These are phyloP conservation scores for Plutomurus gul DNA, from an alignment of 1,140 invertebrate genomes.

Conservation along the genomic window DNA sequence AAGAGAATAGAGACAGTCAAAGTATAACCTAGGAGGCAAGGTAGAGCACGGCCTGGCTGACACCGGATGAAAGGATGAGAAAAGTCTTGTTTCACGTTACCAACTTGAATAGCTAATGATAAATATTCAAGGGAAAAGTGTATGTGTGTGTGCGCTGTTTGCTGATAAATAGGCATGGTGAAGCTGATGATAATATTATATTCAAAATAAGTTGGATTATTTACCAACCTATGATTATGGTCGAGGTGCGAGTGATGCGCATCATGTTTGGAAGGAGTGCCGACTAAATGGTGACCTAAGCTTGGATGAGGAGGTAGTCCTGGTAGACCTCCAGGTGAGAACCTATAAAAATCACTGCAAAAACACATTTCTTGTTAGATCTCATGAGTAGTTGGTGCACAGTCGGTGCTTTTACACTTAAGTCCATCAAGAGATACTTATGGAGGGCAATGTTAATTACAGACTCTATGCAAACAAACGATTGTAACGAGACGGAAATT, in stretches of 20 bases:
- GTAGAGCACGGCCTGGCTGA: not conserved
- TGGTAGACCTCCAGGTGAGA: conserved; percentile 72
- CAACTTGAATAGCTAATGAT: conserved; percentile 1
- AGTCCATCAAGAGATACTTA: not conserved
- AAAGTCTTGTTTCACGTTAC: conserved; percentile 4
- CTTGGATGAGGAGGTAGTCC: conserved; percentile 47
- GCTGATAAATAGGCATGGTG: not conserved
- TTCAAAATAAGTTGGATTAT: conserved; percentile 16
- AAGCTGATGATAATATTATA: conserved; percentile 1
- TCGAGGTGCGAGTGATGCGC: conserved; percentile 51
- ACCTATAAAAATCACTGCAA: conserved; percentile 76
- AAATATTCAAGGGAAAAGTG: conserved; percentile 3
- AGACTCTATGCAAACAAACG: conserved; percentile 6
- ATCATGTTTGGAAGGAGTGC: conserved; percentile 51
- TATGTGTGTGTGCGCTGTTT: not conserved
- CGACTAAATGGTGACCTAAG: conserved; percentile 49
- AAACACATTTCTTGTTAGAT: conserved; percentile 2
- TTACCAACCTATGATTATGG: conserved; percentile 52
- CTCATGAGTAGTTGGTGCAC: not conserved
- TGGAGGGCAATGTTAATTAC: conserved; percentile 10
- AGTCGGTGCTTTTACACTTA: not conserved
- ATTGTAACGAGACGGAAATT: not conserved
- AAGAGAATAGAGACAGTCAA: too few relatives aligned
- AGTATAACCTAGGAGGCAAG: not conserved
- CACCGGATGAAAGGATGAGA: conserved; percentile 25